A percentile compares a stretch with the other conserved stretches of the same genome.
These are phyloP conservation scores for Spodoptera exigua DNA, from an alignment of 2,888 invertebrate species.

Conservation along the genomic window DNA sequence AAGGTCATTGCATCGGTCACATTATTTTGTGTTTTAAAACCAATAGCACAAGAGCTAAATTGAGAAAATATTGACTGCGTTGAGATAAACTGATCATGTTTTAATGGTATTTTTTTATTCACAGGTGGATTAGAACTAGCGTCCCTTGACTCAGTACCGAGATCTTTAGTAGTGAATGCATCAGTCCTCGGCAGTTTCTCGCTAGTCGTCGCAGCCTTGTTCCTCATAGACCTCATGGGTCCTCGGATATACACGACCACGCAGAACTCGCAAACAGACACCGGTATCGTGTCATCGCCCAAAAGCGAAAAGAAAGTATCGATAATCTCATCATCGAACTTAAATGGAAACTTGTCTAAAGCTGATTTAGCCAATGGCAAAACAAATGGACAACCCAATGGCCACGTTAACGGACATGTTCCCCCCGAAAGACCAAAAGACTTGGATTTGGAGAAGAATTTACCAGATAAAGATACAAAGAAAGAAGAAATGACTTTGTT, in stretches of 20 bases:
- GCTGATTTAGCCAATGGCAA: slow-evolving; percentile 28
- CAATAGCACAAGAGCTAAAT: too few relatives aligned
- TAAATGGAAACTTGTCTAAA: slow-evolving; percentile 61
- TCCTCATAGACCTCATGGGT: slow-evolving; percentile 91
- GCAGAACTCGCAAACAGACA: slow-evolving; percentile 81
- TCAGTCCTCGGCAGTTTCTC: slow-evolving; percentile 92
- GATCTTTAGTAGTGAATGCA: slow-evolving; percentile 91
- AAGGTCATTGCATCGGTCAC: neutral
- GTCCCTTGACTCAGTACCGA: slow-evolving; percentile 92
- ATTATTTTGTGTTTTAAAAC: neutral
- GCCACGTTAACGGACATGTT: slow-evolving; percentile 63
- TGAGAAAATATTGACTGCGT: too few relatives aligned
- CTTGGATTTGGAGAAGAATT: slow-evolving; percentile 74
- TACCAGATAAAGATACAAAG: slow-evolving; percentile 61
- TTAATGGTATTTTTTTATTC: slow-evolving; percentile 13
- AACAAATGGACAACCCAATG: slow-evolving; percentile 49
- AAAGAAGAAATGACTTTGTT: slow-evolving; percentile 71
- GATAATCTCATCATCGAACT: slow-evolving; percentile 66
- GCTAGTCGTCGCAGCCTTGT: slow-evolving; percentile 91
- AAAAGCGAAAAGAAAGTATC: slow-evolving; percentile 78
- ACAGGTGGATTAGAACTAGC: slow-evolving; percentile 92
- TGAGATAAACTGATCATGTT: too few relatives aligned
- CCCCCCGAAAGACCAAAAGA: slow-evolving; percentile 78
- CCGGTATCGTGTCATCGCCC: slow-evolving; percentile 66
- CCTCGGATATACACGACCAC: slow-evolving; percentile 84